These are phyloP conservation scores for Nomia melanderi DNA, from an alignment of 1,140 invertebrate species.

Conservation along the genomic window DNA sequence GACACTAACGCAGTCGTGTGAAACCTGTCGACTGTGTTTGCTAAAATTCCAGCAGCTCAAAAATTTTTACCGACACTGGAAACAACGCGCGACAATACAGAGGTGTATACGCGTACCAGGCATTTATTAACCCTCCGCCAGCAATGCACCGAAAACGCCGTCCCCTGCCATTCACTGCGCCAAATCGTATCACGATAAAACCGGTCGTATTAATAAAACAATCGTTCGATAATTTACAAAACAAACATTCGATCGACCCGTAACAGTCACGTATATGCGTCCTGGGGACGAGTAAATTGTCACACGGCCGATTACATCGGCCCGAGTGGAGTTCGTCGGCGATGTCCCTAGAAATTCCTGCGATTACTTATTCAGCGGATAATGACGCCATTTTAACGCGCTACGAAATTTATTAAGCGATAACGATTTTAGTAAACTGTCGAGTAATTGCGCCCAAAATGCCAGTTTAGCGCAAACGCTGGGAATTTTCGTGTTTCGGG, in stretches of 20 bases:
- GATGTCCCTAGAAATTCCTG: not conserved
- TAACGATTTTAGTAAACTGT: not conserved
- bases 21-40: not conserved
- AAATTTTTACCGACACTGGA: conserved; percentile 13
- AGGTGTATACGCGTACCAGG: not conserved
- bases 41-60: not conserved
- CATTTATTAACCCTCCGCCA: not conserved
- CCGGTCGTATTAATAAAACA: conserved; percentile 16
- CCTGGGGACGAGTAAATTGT: not conserved
- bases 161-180: conserved; percentile 18
- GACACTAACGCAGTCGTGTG: not conserved
- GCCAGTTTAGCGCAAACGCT: not conserved
- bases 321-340: not conserved
- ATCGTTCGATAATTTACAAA: not conserved
- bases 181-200: conserved; percentile 6
- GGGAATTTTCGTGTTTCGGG: not conserved
- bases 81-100: not conserved
- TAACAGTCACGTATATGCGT: not conserved
- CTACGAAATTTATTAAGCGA: not conserved
- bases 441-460: not conserved
- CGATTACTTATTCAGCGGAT: not conserved
- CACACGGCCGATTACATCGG: conserved; percentile 4
- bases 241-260: conserved; percentile 1
- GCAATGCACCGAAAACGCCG: not conserved
- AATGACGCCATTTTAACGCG: not conserved